Evolutionary conservation across 1,140 invertebrate species (phyloP), one percentile per base, ranked within the genome.

Genomic region (Teleogryllus occipitalis): DNA sequence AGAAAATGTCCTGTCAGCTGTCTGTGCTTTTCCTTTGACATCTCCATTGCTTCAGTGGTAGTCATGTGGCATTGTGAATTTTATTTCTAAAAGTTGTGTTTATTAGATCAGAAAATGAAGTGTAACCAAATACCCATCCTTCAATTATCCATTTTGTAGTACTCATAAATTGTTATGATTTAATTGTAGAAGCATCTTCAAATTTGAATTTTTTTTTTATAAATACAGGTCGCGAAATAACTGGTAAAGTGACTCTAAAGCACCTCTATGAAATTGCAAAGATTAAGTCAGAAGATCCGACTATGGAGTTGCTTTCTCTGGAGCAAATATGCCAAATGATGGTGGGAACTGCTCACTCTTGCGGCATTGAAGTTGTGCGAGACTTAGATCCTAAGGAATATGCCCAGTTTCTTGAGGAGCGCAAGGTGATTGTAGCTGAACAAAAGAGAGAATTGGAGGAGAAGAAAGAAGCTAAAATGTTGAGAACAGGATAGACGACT

Each of bases 251-350:
- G 77, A 97, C 97, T 4, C 84, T 97, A 0, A 99, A 98, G 86
- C 98, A 99, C 88, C 86, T 99, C 48, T 99, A 99, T 88, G 98
- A 99, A 91, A 99, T 99, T 84, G 98, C 98, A 0, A 91, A 92
- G 87, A 95, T 99, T 7, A 99, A 99, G 88, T 88, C 90, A 18
- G 85, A 94, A 86, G 98, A 99, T 88, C 93, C 94, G 46, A 86
- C 91, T 14, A 88, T 94, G 82, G 89, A 92, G 79, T 87, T 91
- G 47, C 84, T 90, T 14, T 87, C 90, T 47, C 83, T 97, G 73
- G 82, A 97, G 87, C 89, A 94, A 84, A 90, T 98, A 83, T 97
- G 95, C 86, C 88, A 91, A 83, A 90, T 91, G 88, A 84, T 98
- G 18, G 90, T 97, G 82, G 91, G 91, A 15, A 87, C 90, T 79